These are phyloP conservation scores for Probaryconus sp. DNA, from an alignment of 1,140 invertebrate species.

Conservation along the genomic window DNA sequence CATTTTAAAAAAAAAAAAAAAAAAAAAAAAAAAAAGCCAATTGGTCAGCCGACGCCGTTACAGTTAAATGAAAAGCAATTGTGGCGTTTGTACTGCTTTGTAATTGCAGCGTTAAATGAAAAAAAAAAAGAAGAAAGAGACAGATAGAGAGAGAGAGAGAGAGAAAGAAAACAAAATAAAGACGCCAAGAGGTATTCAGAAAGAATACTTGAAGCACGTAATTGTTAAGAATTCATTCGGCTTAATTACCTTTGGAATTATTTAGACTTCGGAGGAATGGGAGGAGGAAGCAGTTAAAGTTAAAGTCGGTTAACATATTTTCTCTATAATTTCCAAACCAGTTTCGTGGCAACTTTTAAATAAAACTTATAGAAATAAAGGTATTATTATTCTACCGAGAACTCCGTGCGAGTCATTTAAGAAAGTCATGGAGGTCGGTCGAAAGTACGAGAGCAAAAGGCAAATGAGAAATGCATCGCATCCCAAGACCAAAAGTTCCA, in stretches of 20 bases:
- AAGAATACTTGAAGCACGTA: conserved; percentile 12
- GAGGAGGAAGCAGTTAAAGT: too few species aligned
- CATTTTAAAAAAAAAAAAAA: too few species aligned
- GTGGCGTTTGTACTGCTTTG: conserved; percentile 18
- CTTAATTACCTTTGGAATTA: conserved; percentile 10
- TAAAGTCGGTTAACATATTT: too few species aligned
- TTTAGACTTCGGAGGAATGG: background rate
- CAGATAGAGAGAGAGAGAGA: background rate
- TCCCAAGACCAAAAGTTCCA: conserved; percentile 22
- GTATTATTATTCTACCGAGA: background rate
- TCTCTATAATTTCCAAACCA: too few species aligned
- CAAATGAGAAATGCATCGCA: conserved; percentile 24
- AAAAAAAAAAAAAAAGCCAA: conserved; percentile 4
- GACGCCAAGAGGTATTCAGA: background rate
- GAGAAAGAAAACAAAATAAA: conserved; percentile 19
- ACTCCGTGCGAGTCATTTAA: background rate
- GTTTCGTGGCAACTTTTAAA: too few species aligned
- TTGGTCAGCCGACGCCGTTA: conserved; percentile 27
- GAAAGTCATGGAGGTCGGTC: background rate
- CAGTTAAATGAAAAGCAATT: conserved; percentile 34
- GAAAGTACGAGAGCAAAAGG: conserved; percentile 1
- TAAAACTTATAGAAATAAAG: background rate
- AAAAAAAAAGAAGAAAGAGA: too few species aligned
- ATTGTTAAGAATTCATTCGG: too few species aligned
- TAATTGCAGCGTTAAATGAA: conserved; percentile 9